A percentile compares a stretch with the other conserved stretches of the same genome.
Evolutionary conservation across 2,888 invertebrate genomes (phyloP).

Genomic region (Chrysina gloriosa): DNA sequence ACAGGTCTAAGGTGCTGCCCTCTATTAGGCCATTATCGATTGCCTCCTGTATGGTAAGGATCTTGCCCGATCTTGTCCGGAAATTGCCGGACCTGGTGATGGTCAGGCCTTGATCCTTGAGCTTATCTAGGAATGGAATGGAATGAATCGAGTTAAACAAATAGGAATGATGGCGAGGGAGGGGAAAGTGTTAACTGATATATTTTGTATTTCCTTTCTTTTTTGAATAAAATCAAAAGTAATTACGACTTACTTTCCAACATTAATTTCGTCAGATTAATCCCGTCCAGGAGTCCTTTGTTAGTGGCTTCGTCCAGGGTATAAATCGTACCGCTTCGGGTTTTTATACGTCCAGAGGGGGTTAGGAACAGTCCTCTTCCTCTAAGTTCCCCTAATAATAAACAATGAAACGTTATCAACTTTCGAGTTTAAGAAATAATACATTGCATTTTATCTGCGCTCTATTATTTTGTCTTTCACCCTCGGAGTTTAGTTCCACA

Average conservation of each 20-base stretch:
- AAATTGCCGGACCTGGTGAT: slow-evolving; percentile 47
- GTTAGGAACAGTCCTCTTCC: slow-evolving; percentile 55
- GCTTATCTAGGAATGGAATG: slow-evolving; percentile 34
- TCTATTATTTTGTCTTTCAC: too few species aligned
- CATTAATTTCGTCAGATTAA: slow-evolving; percentile 36
- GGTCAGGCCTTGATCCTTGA: slow-evolving; percentile 43
- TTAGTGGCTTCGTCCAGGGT: slow-evolving; percentile 57
- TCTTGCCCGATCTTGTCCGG: slow-evolving; percentile 37
- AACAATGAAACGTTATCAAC: background rate
- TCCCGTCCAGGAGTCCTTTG: slow-evolving; percentile 56
- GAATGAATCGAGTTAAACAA: too few species aligned
- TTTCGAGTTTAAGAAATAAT: too few species aligned
- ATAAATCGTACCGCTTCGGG: slow-evolving; percentile 55
- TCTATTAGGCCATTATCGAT: slow-evolving; percentile 29
- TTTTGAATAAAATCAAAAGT: too few species aligned
- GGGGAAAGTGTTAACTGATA: too few species aligned
- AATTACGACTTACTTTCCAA: slow-evolving; percentile 33
- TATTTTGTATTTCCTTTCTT: too few species aligned
- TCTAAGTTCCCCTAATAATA: slow-evolving; percentile 29
- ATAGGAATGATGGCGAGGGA: background rate
- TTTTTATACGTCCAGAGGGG: slow-evolving; percentile 56
- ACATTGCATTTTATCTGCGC: too few species aligned
- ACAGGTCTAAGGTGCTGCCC: background rate
- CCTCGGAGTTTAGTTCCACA: too few species aligned
- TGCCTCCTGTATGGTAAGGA: slow-evolving; percentile 36